phyloP scores from a whole-genome alignment of 2,797 vertebrate genomes.

The Mormyrus proboscirostris region DNA sequence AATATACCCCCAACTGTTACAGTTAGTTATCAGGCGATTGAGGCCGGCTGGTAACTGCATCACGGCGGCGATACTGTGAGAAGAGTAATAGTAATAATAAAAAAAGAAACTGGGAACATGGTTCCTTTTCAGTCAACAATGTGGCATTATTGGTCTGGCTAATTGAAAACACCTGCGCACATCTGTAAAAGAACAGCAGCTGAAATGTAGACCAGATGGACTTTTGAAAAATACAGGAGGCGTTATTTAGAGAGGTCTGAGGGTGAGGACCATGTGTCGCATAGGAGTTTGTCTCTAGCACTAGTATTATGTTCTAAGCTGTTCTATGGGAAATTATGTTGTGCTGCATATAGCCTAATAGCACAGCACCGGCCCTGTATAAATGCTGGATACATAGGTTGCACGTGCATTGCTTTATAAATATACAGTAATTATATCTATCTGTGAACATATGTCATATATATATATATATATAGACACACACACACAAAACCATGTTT shows the following conservation, averaged over 20 bases:
- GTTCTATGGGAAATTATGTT: background rate
- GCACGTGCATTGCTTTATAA: background rate
- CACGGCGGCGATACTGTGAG: background rate
- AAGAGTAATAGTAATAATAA: background rate
- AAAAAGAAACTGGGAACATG: background rate
- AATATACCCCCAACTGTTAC: background rate
- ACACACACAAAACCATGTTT: background rate
- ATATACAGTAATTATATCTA: background rate
- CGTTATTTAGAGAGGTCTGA: background rate
- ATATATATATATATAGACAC: background rate
- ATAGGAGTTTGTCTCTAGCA: background rate
- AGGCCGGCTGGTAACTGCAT: background rate
- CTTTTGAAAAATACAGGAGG: conserved; percentile 12
- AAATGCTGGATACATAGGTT: background rate
- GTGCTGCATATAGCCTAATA: background rate
- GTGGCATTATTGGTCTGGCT: background rate
- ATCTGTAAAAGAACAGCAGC: conserved; percentile 14
- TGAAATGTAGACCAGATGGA: conserved; percentile 22
- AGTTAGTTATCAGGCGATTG: background rate
- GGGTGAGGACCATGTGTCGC: background rate
- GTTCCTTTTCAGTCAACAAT: background rate
- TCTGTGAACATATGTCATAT: background rate
- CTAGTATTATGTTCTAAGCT: background rate
- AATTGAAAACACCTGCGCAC: conserved; percentile 16
- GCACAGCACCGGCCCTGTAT: background rate